Base-by-base conservation (phyloP, 2,888 invertebrate species). In the Platycheirus albimanus region DNA sequence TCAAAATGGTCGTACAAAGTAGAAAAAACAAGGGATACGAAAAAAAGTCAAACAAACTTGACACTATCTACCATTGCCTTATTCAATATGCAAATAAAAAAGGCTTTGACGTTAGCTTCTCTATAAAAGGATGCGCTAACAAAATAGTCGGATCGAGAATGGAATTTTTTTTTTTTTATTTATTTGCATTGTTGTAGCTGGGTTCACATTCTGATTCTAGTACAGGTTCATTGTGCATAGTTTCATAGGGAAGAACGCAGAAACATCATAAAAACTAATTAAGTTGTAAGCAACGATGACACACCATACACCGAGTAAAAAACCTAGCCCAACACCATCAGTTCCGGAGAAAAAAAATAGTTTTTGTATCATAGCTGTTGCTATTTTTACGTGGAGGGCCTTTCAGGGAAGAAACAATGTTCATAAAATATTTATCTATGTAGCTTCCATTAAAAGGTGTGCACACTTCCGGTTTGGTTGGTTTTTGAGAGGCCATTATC, bases 261-360 rank as follows among this genome's bases (percentile, higher is more conserved):
- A 17, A 54, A 54, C 13, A 61, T 30, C 30, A 81, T 54, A 67
- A 71, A 81, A 81, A 71, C 71, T 76, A 81, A 81, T 81, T 81
- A 71, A 76, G 61, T 43, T 47, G 70, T 66, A 64, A 66, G 30
- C 47, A 64, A 54, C 19, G 47, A 36, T 71, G 77, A 43, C 69
- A 69, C 13, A 33, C 1, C 5, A 8, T 6, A 69, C n/a, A 33
- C 1, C 30, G 8, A 24, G 24, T 10, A 41, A 13, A 41, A n/a
- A 13, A 41, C n/a, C 38, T 2, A 41, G 5, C 38, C 13, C 38
- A 13, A 1, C 38, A 3, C 38, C n/a, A 41, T 10, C 7, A 58
- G 8, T 45, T 45, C 11, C 15, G 30, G 4, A 43, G 2, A 30
- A 13, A 61, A 61, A 58, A 10, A 58, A 58, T 15, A 41, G 11